These are phyloP conservation scores for Myrmecobius fasciatus DNA, from an alignment of 2,113 vertebrate genomes.

Conservation along the genomic window DNA sequence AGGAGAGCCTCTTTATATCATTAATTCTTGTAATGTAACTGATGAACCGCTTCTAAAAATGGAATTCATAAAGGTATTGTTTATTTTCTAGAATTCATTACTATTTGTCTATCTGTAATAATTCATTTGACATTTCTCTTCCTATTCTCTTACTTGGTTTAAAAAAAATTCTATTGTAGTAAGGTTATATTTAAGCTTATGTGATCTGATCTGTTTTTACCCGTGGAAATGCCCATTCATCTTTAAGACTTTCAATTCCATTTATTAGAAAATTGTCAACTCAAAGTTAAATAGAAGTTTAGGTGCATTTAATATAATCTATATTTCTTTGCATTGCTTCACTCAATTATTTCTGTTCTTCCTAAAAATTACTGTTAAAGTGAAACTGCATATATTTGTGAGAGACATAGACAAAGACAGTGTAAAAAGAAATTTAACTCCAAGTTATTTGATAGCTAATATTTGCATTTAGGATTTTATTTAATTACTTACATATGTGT, in stretches of 20 bases:
- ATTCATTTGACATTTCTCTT: background rate
- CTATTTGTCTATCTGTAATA: background rate
- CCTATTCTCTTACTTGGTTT: background rate
- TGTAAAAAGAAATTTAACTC: background rate
- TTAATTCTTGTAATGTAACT: conserved; percentile 89
- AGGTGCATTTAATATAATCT: background rate
- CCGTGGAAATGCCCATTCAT: background rate
- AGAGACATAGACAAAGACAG: background rate
- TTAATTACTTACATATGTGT: background rate
- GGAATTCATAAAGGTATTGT: conserved; percentile 91
- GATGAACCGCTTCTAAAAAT: conserved; percentile 94
- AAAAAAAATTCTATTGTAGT: background rate
- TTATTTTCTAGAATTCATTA: conserved; percentile 40
- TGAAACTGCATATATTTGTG: background rate
- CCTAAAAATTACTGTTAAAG: background rate
- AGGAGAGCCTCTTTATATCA: conserved; percentile 88
- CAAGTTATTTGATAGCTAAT: background rate
- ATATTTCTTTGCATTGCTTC: background rate
- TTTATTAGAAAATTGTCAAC: background rate
- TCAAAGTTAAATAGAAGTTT: background rate
- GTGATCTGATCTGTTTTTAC: background rate
- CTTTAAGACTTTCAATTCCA: background rate
- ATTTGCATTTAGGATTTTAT: background rate
- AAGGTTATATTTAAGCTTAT: background rate
- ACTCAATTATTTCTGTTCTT: background rate